Conservation (phyloP, 1,140 invertebrate genomes). For the Ectropis grisescens region DNA sequence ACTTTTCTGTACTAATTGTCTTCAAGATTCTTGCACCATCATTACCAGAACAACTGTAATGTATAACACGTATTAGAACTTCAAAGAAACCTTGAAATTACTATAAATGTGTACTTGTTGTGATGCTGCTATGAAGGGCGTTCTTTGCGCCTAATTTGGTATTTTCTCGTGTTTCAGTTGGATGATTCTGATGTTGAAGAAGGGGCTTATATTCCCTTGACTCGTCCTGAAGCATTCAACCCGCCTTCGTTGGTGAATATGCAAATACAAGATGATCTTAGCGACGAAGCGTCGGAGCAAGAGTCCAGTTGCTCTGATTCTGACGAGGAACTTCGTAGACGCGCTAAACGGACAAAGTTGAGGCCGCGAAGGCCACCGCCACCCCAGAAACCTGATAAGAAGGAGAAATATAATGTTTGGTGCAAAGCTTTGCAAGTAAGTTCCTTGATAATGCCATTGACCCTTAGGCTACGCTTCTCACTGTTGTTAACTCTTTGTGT, state of each 20-base stretch:
- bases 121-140: too few relatives aligned
- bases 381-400: slow-evolving; percentile 30
- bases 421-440: slow-evolving; percentile 54
- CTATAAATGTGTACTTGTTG: too few relatives aligned
- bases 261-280: slow-evolving; percentile 61
- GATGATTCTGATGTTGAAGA: slow-evolving; percentile 61
- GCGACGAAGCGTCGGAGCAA: slow-evolving; percentile 41
- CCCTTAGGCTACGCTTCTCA: too few relatives aligned
- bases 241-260: slow-evolving; percentile 57
- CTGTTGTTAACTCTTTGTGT: too few relatives aligned
- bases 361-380: slow-evolving; percentile 36
- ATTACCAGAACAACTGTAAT: too few relatives aligned
- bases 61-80: too few relatives aligned
- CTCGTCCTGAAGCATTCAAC: slow-evolving; percentile 52
- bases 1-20: not conserved
- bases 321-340: slow-evolving; percentile 43
- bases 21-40: not conserved
- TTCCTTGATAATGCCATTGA: not conserved
- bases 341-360: slow-evolving; percentile 47
- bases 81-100: slow-evolving; percentile 1
- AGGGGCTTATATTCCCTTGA: slow-evolving; percentile 50
- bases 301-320: slow-evolving; percentile 51
- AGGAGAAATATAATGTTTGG: slow-evolving; percentile 62
- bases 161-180: slow-evolving; percentile 46
- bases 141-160: too few relatives aligned